Evolutionary conservation across 2,113 vertebrate genomes (phyloP).

Genomic region (Chiloscyllium plagiosum): DNA sequence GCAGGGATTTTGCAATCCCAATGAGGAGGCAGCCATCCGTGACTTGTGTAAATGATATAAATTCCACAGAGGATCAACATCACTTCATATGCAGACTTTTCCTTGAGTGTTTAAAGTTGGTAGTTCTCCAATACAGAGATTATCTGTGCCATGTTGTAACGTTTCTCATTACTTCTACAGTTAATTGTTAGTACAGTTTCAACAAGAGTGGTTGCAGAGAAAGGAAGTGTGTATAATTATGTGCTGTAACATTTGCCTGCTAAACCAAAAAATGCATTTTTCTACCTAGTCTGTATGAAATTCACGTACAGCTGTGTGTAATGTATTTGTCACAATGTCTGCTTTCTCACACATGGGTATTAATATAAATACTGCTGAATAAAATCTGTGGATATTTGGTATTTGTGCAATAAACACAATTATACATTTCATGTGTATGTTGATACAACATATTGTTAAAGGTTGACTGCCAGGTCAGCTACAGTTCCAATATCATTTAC

Average conservation of each 20-base stretch:
- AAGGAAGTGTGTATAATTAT: neutral
- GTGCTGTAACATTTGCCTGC: neutral
- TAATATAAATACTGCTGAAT: neutral
- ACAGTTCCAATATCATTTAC: neutral
- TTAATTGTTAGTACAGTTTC: neutral
- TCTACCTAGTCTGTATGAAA: neutral
- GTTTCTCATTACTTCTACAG: neutral
- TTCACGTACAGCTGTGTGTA: neutral
- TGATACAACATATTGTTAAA: neutral
- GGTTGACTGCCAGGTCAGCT: neutral
- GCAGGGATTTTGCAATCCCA: neutral
- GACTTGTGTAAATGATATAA: constrained; percentile 7
- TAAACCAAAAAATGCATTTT: neutral
- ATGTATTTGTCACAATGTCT: neutral
- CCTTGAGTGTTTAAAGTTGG: neutral
- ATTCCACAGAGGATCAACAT: neutral
- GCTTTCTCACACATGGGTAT: too few relatives aligned
- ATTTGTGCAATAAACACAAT: neutral
- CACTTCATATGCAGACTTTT: neutral
- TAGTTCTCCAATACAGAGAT: neutral
- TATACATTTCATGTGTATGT: neutral
- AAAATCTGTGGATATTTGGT: neutral
- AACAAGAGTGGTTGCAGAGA: neutral
- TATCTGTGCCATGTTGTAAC: neutral
- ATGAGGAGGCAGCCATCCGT: neutral